phyloP scores from a whole-genome alignment of 2,888 invertebrate genomes.

The Phyllotreta cruciferae region DNA sequence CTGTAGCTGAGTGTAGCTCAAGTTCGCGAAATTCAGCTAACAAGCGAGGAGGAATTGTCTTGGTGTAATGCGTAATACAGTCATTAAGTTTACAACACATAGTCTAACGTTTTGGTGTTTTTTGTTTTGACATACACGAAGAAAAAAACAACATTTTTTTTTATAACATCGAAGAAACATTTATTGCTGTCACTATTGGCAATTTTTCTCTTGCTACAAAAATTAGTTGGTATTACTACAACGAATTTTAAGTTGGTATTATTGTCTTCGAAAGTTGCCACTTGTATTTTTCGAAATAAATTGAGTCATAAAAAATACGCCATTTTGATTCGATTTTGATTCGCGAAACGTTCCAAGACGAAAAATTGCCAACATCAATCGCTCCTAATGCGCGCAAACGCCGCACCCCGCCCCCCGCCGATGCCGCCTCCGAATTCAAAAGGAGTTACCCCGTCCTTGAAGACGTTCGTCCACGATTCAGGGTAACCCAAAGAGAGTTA shows the following conservation, averaged over 20 bases:
- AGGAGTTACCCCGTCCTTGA: too few species aligned
- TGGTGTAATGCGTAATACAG: constrained; percentile 57
- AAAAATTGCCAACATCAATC: constrained; percentile 37
- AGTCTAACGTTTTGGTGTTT: constrained; percentile 50
- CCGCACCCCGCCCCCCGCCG: too few species aligned
- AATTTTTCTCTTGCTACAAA: constrained; percentile 29
- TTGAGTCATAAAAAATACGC: constrained; percentile 26
- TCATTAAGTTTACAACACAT: constrained; percentile 55
- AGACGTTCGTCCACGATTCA: too few species aligned
- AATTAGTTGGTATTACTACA: too few species aligned
- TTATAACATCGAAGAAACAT: constrained; percentile 43
- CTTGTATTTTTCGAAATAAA: too few species aligned
- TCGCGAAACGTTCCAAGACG: constrained; percentile 31
- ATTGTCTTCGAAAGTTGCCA: too few species aligned
- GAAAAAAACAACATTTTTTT: constrained; percentile 27
- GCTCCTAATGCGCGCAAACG: constrained; percentile 13
- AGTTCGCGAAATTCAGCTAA: constrained; percentile 61
- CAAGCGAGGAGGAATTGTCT: constrained; percentile 55
- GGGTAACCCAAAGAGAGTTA: too few species aligned
- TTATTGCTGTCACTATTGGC: constrained; percentile 39
- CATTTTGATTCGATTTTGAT: constrained; percentile 40
- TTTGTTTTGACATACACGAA: constrained; percentile 48
- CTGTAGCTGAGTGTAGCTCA: too few species aligned
- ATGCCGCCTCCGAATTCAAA: too few species aligned
- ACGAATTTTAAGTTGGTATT: neutral